These are phyloP conservation scores for Maniola hyperantus DNA, from an alignment of 2,888 invertebrate species.

Conservation along the genomic window DNA sequence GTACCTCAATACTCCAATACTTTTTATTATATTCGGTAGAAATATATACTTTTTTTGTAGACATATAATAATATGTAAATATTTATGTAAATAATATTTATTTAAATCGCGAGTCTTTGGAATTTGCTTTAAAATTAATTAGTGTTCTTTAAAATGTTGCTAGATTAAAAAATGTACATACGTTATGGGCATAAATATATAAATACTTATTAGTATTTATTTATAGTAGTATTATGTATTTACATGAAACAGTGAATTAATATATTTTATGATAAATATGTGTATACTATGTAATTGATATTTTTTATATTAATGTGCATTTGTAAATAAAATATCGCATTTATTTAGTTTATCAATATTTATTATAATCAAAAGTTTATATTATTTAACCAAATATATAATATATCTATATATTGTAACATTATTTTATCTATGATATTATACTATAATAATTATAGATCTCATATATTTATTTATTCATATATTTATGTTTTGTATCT, in stretches of 20 bases:
- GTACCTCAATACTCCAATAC: constrained; percentile 65
- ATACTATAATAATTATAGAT: constrained; percentile 46
- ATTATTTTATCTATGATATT: constrained; percentile 43
- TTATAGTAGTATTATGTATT: constrained; percentile 16
- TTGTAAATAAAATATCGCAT: constrained; percentile 53
- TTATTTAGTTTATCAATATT: constrained; percentile 55
- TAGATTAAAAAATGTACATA: constrained; percentile 39
- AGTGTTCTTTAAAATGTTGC: constrained; percentile 28
- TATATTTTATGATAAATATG: constrained; percentile 40
- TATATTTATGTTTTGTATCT: constrained; percentile 3
- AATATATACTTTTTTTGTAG: constrained; percentile 48
- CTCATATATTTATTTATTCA: constrained; percentile 49
- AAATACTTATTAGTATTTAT: constrained; percentile 30
- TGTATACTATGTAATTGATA: constrained; percentile 38
- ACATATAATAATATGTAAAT: constrained; percentile 41
- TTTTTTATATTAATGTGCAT: constrained; percentile 43
- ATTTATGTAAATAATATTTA: constrained; percentile 46
- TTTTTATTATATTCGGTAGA: constrained; percentile 44
- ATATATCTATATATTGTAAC: constrained; percentile 42
- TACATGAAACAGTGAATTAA: constrained; percentile 29
- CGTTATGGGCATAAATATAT: constrained; percentile 39
- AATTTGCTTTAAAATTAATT: constrained; percentile 65
- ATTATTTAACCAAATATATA: constrained; percentile 42
- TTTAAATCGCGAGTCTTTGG: constrained; percentile 66
- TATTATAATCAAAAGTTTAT: constrained; percentile 42